phyloP scores from a whole-genome alignment of 2,888 invertebrate genomes.

The Torymus tubicola region DNA sequence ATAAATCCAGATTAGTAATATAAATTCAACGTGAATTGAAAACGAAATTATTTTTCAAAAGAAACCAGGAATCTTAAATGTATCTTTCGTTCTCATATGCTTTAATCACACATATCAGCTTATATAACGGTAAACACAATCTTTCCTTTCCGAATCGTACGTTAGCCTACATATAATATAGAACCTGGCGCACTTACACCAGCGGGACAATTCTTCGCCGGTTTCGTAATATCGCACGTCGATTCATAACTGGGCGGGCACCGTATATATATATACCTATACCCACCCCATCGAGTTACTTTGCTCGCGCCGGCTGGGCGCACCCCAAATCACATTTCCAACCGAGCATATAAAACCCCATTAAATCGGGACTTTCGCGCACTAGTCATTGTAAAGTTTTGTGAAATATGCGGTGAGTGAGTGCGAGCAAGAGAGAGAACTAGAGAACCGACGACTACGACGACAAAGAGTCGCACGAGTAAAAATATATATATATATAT shows the following conservation, averaged over 20 bases:
- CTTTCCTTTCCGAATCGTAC: too few relatives aligned
- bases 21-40: too few relatives aligned
- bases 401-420: conserved; percentile 57
- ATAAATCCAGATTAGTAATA: too few relatives aligned
- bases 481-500: conserved; percentile 12
- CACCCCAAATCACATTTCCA: conserved; percentile 61
- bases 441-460: conserved; percentile 37
- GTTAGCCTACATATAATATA: too few relatives aligned
- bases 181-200: not conserved
- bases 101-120: not conserved
- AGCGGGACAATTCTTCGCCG: conserved; percentile 7
- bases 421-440: conserved; percentile 41
- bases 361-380: conserved; percentile 61
- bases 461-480: conserved; percentile 18
- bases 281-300: not conserved
- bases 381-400: conserved; percentile 60
- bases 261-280: not conserved
- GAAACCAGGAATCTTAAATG: too few relatives aligned
- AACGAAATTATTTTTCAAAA: too few relatives aligned
- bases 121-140: not conserved
- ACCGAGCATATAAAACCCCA: conserved; percentile 58
- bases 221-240: conserved; percentile 13
- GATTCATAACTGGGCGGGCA: conserved; percentile 19
- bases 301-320: not conserved
- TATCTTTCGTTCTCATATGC: too few relatives aligned